Evolutionary conservation across 2,888 invertebrate genomes (phyloP).

Genomic region (Spilarctia lutea): DNA sequence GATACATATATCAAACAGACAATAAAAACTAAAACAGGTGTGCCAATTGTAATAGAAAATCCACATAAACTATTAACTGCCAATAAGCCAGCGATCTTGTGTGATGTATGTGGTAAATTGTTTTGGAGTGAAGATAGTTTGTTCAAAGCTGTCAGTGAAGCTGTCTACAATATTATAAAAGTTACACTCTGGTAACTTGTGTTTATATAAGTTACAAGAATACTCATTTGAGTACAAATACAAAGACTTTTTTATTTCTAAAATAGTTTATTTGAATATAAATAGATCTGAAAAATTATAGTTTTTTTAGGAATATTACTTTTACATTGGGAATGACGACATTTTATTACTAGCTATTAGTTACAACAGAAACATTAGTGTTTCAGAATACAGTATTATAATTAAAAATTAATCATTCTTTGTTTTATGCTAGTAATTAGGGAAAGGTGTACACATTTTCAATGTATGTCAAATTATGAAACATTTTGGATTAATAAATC

Average conservation of each 20-base stretch:
- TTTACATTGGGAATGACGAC: background rate
- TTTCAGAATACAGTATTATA: constrained; percentile 6
- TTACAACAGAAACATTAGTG: background rate
- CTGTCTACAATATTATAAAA: constrained; percentile 60
- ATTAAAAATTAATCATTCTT: background rate
- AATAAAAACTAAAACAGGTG: constrained; percentile 85
- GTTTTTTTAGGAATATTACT: too few species aligned
- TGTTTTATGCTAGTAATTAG: background rate
- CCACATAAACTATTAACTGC: constrained; percentile 77
- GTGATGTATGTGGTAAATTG: constrained; percentile 91
- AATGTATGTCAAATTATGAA: background rate
- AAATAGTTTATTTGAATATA: constrained; percentile 46
- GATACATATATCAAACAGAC: constrained; percentile 45
- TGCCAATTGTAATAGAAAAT: constrained; percentile 83
- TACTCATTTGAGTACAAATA: constrained; percentile 37
- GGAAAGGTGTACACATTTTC: background rate
- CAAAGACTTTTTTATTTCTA: constrained; percentile 22
- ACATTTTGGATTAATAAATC: background rate
- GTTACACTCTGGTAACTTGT: constrained; percentile 49
- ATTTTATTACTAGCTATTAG: background rate
- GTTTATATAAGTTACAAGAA: constrained; percentile 1
- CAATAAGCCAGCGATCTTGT: constrained; percentile 88
- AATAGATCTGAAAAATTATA: constrained; percentile 21
- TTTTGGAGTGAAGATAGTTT: constrained; percentile 88
- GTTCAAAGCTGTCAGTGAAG: constrained; percentile 62